A percentile compares a stretch with the other conserved stretches of the same genome.
These are phyloP conservation scores for Chymomyza procnemis DNA, from an alignment of 2,888 invertebrate species.

Conservation along the genomic window DNA sequence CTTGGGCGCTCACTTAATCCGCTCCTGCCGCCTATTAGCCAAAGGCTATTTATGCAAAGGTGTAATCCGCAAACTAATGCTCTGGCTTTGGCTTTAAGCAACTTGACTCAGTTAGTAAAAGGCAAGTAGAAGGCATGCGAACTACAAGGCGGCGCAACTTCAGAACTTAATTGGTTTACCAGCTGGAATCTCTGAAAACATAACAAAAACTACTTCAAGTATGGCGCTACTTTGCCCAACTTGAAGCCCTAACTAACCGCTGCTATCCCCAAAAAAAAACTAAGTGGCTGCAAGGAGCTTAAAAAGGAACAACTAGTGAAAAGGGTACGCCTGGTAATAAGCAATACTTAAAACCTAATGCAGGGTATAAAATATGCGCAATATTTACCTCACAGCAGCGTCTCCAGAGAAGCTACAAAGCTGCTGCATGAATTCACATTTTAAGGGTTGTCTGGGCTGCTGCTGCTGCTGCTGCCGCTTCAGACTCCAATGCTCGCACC, in stretches of 20 bases:
- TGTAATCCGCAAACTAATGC: too few relatives aligned
- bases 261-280: background rate
- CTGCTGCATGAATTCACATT: background rate
- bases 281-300: background rate
- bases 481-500: constrained; percentile 7
- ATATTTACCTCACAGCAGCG: constrained; percentile 47
- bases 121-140: too few relatives aligned
- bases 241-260: background rate
- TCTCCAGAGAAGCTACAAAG: background rate
- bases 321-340: constrained; percentile 44
- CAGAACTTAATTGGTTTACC: too few relatives aligned
- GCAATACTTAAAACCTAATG: constrained; percentile 69
- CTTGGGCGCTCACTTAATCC: too few relatives aligned
- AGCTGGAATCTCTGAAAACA: too few relatives aligned
- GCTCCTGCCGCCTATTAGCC: too few relatives aligned
- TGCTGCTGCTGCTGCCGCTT: background rate
- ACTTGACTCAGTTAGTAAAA: too few relatives aligned
- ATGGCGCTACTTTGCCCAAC: background rate
- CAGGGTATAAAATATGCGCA: constrained; percentile 68
- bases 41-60: too few relatives aligned
- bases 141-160: too few relatives aligned
- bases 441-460: constrained; percentile 6
- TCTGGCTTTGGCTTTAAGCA: too few relatives aligned
- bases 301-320: background rate
- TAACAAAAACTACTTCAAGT: background rate